Conservation (phyloP, 2,113 vertebrate species). For the Periophthalmus modestus region DNA sequence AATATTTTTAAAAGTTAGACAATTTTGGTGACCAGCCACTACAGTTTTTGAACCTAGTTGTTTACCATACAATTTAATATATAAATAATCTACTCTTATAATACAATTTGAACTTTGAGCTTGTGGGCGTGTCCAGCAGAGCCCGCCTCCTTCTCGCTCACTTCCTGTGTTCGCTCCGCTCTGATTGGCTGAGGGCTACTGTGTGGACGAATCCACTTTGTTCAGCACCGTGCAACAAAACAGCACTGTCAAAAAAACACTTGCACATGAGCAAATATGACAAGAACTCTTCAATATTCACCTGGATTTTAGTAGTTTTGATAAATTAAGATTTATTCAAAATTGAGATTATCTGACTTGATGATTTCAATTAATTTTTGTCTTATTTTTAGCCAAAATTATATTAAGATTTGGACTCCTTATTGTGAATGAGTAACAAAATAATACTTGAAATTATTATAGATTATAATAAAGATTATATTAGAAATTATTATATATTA, state of each 20-base stretch:
- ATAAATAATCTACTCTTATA: no score
- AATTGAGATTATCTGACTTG: no score
- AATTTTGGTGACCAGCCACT: no score
- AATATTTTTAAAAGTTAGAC: no score
- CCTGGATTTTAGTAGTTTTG: neutral
- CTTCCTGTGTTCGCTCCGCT: slow-evolving; percentile 32
- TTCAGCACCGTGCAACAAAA: slow-evolving; percentile 19
- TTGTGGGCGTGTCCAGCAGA: neutral
- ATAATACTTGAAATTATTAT: no score
- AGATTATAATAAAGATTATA: no score
- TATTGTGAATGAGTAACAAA: no score
- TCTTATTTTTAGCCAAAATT: no score
- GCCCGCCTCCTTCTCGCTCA: slow-evolving; percentile 13
- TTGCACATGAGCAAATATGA: neutral
- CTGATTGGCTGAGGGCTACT: slow-evolving; percentile 57
- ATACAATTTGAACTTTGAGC: neutral
- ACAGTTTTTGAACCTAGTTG: neutral
- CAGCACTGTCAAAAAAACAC: neutral
- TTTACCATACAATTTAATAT: neutral
- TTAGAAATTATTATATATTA: no score
- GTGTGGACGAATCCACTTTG: slow-evolving; percentile 35
- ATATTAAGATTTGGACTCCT: no score
- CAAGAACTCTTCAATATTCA: neutral
- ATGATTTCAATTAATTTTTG: no score
- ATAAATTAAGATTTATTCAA: neutral